Percentiles rank a stretch among this genome's conserved stretches.
phyloP scores from a whole-genome alignment of 2,888 invertebrate species.

The Cryptocephalus moraei region DNA sequence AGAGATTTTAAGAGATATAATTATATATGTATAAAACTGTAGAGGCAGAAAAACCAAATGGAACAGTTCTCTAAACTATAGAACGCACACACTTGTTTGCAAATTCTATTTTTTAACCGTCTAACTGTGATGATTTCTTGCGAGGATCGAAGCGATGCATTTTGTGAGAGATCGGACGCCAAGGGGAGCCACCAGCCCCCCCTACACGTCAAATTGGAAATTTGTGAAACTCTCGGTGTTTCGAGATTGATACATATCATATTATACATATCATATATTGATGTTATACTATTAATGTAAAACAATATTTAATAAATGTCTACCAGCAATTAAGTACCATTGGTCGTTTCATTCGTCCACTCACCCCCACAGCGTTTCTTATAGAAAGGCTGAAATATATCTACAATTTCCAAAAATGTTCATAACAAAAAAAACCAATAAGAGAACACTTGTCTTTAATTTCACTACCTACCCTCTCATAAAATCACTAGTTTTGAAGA shows the following conservation, averaged over 20 bases:
- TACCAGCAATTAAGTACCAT: slow-evolving; percentile 28
- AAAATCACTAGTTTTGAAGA: too few relatives aligned
- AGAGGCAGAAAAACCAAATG: too few relatives aligned
- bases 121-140: slow-evolving; percentile 33
- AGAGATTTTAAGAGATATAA: neutral
- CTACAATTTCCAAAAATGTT: too few relatives aligned
- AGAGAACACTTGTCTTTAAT: too few relatives aligned
- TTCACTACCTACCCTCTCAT: too few relatives aligned
- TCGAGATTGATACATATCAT: slow-evolving; percentile 35
- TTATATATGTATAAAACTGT: too few relatives aligned
- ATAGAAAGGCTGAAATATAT: too few relatives aligned
- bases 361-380: neutral
- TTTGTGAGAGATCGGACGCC: slow-evolving; percentile 3
- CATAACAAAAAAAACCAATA: too few relatives aligned
- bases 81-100: slow-evolving; percentile 16
- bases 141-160: neutral
- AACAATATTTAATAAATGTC: slow-evolving; percentile 38
- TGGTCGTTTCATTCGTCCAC: slow-evolving; percentile 1
- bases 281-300: slow-evolving; percentile 34
- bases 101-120: slow-evolving; percentile 26
- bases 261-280: slow-evolving; percentile 36
- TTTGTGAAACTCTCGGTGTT: slow-evolving; percentile 7
- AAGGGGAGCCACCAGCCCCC: neutral
- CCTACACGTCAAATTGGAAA: slow-evolving; percentile 10
- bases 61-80: slow-evolving; percentile 6